Conservation (phyloP, 1,140 invertebrate species). For the Drosophila miranda region DNA sequence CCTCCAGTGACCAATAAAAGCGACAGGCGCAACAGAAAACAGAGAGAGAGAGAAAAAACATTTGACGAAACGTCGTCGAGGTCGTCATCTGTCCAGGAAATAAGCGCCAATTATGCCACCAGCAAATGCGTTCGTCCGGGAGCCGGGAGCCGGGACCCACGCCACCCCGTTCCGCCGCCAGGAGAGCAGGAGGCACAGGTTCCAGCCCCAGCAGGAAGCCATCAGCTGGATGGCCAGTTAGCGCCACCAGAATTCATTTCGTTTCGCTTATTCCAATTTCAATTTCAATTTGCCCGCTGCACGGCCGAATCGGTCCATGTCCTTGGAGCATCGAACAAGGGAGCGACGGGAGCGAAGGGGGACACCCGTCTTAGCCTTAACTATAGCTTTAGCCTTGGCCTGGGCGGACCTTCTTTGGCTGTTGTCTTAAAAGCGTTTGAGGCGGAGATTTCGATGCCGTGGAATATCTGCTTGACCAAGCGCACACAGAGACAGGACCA, state of each 20-base stretch:
- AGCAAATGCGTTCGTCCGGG: constrained; percentile 64
- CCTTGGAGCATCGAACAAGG: constrained; percentile 4
- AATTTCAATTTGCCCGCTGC: constrained; percentile 66
- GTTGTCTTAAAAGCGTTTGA: constrained; percentile 46
- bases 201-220: constrained; percentile 63
- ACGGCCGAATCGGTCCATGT: constrained; percentile 65
- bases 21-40: constrained; percentile 37
- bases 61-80: constrained; percentile 68
- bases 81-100: constrained; percentile 77
- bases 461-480: constrained; percentile 75
- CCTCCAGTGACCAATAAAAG: constrained; percentile 76
- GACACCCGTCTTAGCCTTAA: too few species aligned
- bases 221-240: constrained; percentile 67
- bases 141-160: too few species aligned
- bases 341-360: background rate
- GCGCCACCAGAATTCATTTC: constrained; percentile 74
- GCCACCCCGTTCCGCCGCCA: too few species aligned
- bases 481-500: constrained; percentile 40
- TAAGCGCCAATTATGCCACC: constrained; percentile 81
- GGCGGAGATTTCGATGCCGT: constrained; percentile 27
- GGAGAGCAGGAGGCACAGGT: constrained; percentile 9
- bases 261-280: constrained; percentile 76
- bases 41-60: constrained; percentile 34
- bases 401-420: constrained; percentile 9
- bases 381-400: too few species aligned